A percentile compares a stretch with the other conserved stretches of the same genome.
Evolutionary conservation across 2,113 vertebrate genomes (phyloP).

Genomic region (Leptobrachium ailaonicum): DNA sequence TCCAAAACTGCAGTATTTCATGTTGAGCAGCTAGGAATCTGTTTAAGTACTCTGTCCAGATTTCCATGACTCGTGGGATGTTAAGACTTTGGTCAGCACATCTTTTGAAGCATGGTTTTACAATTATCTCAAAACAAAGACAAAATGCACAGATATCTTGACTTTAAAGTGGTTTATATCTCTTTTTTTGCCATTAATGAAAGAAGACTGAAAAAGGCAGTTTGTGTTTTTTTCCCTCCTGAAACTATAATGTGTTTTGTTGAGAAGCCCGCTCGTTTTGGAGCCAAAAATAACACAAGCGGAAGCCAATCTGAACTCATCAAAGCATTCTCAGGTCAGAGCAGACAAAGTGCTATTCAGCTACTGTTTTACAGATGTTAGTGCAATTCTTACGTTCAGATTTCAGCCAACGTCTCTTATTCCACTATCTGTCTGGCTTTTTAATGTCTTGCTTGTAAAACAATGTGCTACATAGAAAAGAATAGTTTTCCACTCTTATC

Average conservation of each 20-base stretch:
- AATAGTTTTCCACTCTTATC: no score
- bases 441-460: constrained; percentile 47
- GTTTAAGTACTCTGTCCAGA: constrained; percentile 35
- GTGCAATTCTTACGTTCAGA: constrained; percentile 26
- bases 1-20: constrained; percentile 41
- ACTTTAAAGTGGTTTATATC: constrained; percentile 37
- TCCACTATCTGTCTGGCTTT: constrained; percentile 28
- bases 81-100: constrained; percentile 38
- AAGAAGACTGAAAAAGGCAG: constrained; percentile 34
- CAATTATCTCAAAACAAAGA: constrained; percentile 48
- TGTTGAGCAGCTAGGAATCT: constrained; percentile 42
- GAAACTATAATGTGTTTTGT: constrained; percentile 38
- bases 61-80: constrained; percentile 50
- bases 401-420: constrained; percentile 44
- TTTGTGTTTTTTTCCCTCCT: constrained; percentile 19
- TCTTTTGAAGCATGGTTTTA: constrained; percentile 47
- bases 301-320: constrained; percentile 40
- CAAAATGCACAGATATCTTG: constrained; percentile 43
- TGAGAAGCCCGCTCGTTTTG: constrained; percentile 29
- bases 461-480: constrained; percentile 11
- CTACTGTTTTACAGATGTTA: constrained; percentile 47
- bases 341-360: constrained; percentile 41
- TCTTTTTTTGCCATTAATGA: constrained; percentile 12
- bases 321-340: constrained; percentile 46
- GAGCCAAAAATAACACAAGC: constrained; percentile 47